phyloP scores from a whole-genome alignment of 2,113 vertebrate genomes.

The Synchiropus splendidus region DNA sequence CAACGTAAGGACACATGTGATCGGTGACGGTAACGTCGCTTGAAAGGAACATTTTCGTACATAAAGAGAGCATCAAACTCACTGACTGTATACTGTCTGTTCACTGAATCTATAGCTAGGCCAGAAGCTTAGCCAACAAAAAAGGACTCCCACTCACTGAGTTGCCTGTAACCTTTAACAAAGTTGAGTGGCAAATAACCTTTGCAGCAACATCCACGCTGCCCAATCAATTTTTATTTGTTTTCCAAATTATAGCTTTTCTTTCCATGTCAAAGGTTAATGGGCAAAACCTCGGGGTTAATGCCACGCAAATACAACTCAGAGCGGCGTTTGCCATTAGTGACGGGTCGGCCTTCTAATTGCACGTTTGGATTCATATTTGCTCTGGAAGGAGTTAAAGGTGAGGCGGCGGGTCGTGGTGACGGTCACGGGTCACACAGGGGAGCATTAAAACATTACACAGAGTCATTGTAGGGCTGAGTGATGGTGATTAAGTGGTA shows the following conservation, averaged over 20 bases:
- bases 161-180: too few relatives aligned
- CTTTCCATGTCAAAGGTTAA: slow-evolving; percentile 20
- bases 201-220: not conserved
- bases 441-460: not conserved
- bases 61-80: too few relatives aligned
- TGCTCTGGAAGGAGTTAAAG: slow-evolving; percentile 14
- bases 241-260: slow-evolving; percentile 7
- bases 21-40: too few relatives aligned
- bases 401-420: not conserved
- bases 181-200: too few relatives aligned
- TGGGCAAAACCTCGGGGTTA: slow-evolving; percentile 8
- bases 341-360: slow-evolving; percentile 1
- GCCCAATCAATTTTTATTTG: slow-evolving; percentile 9
- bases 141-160: not conserved
- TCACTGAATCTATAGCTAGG: too few relatives aligned
- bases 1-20: too few relatives aligned
- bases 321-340: slow-evolving; percentile 11
- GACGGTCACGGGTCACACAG: slow-evolving; percentile 7
- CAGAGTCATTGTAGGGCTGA: not conserved
- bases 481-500: not conserved
- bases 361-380: slow-evolving; percentile 3
- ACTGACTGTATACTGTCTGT: too few relatives aligned
- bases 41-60: too few relatives aligned
- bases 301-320: slow-evolving; percentile 15
- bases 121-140: not conserved